These are phyloP conservation scores for Berghia stephanieae DNA, from an alignment of 1,140 invertebrate species.

Conservation along the genomic window DNA sequence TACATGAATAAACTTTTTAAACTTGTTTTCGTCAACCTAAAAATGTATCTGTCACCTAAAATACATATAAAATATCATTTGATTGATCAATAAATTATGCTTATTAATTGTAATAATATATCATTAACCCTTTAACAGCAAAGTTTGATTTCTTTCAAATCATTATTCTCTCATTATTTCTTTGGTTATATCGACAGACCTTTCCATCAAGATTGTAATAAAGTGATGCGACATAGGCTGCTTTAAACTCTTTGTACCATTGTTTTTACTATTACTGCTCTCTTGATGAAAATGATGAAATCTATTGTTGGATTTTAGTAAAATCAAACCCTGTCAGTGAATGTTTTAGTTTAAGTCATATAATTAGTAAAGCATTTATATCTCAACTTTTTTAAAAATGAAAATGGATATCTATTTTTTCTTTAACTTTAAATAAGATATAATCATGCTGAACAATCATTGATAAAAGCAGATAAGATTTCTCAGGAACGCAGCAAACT, in stretches of 20 bases:
- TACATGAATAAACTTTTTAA: neutral
- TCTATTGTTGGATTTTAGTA: neutral
- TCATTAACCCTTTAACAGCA: neutral
- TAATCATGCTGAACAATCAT: slow-evolving; percentile 55
- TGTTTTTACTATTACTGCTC: neutral
- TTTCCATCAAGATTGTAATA: neutral
- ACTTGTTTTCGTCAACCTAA: neutral
- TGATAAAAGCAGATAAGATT: slow-evolving; percentile 57
- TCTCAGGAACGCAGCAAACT: slow-evolving; percentile 50
- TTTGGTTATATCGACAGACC: too few species aligned
- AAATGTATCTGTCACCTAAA: neutral
- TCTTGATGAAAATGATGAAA: neutral
- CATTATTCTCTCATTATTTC: neutral
- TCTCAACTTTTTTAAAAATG: too few species aligned
- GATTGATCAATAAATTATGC: neutral
- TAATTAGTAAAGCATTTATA: neutral
- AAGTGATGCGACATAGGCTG: neutral
- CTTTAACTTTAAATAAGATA: slow-evolving; percentile 33
- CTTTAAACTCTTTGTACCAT: too few species aligned
- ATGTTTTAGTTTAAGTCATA: neutral
- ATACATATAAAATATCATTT: neutral
- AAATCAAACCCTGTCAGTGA: neutral
- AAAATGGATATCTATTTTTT: neutral
- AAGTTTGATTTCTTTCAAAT: neutral
- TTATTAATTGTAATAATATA: neutral